These are phyloP conservation scores for Oreochromis aureus DNA, from an alignment of 2,113 vertebrate genomes.

Conservation along the genomic window DNA sequence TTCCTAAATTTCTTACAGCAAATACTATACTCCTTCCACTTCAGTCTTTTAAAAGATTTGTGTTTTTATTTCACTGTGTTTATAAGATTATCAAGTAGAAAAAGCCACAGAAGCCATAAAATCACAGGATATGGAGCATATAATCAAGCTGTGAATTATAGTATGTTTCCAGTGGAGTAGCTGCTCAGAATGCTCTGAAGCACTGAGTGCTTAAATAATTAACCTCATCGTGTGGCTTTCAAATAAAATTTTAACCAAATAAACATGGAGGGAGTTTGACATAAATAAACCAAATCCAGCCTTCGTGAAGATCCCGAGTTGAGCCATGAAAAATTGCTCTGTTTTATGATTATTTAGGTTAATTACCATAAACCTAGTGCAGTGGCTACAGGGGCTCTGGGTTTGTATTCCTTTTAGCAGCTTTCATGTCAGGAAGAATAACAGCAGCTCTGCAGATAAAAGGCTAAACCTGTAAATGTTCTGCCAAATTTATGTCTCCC, in stretches of 20 bases:
- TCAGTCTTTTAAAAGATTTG: background rate
- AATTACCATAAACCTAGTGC: background rate
- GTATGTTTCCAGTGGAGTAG: background rate
- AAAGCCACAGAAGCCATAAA: background rate
- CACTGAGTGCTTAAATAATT: background rate
- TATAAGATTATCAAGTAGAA: background rate
- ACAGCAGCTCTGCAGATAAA: background rate
- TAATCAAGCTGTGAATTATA: background rate
- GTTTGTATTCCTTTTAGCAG: background rate
- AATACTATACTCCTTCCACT: background rate
- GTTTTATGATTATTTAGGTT: background rate
- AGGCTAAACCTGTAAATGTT: slow-evolving; percentile 1
- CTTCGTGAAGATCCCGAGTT: background rate
- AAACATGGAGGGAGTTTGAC: background rate
- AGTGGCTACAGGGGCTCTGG: background rate
- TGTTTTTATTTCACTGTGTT: background rate
- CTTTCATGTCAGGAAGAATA: background rate
- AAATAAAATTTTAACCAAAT: background rate
- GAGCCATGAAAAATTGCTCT: background rate
- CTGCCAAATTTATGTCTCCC: background rate
- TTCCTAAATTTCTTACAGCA: background rate
- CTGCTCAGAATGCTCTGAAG: background rate
- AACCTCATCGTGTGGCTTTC: background rate
- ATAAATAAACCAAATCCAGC: background rate
- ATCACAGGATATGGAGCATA: background rate